Evolutionary conservation across 2,888 invertebrate species (phyloP).

Genomic region (Caenorhabditis zanzibari): DNA sequence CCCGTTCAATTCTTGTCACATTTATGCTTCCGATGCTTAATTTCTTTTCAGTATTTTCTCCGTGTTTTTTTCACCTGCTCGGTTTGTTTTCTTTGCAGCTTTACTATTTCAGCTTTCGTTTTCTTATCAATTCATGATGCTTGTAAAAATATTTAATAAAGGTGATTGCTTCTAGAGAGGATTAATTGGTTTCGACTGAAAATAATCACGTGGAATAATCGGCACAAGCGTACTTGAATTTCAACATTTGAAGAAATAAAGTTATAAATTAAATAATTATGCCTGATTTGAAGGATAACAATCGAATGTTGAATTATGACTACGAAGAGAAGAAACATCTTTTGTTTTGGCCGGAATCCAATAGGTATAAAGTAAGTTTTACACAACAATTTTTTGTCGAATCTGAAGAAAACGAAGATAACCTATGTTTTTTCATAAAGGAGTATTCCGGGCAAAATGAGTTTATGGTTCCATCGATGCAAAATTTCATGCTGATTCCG

Average conservation of each 20-base stretch:
- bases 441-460: no score
- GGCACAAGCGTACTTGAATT: constrained; percentile 37
- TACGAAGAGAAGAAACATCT: constrained; percentile 57
- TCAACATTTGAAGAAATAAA: background rate
- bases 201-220: constrained; percentile 38
- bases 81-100: constrained; percentile 55
- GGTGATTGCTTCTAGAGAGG: constrained; percentile 37
- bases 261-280: constrained; percentile 4
- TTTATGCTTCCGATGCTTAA: constrained; percentile 55
- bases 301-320: constrained; percentile 61
- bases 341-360: constrained; percentile 74
- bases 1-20: constrained; percentile 48
- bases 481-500: no score
- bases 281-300: constrained; percentile 25
- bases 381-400: background rate
- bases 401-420: background rate
- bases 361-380: constrained; percentile 66
- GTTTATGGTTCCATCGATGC: no score
- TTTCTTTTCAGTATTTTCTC: constrained; percentile 5
- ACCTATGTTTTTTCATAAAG: no score
- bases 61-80: constrained; percentile 19
- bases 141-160: constrained; percentile 55
- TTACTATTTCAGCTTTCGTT: constrained; percentile 40
- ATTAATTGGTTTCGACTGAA: constrained; percentile 30
- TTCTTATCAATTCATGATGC: constrained; percentile 52